phyloP scores from a whole-genome alignment of 2,797 vertebrate genomes.

The Hippoglossus hippoglossus region DNA sequence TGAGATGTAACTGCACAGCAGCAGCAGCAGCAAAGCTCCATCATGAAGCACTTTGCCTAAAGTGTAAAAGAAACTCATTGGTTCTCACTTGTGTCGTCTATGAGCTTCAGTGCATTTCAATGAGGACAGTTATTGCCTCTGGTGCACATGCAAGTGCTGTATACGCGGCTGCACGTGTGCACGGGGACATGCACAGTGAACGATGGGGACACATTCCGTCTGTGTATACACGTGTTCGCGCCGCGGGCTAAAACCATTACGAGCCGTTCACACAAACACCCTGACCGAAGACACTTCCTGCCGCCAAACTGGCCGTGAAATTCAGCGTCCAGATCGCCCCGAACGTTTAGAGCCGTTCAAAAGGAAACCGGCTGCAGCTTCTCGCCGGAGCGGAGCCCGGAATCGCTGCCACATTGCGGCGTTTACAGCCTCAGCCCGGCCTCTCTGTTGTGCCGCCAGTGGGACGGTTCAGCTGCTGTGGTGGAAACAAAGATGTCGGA shows the following conservation, averaged over 20 bases:
- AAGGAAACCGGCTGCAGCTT: constrained; percentile 64
- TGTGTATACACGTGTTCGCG: neutral
- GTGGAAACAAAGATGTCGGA: neutral
- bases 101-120: constrained; percentile 23
- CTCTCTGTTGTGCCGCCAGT: neutral
- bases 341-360: constrained; percentile 59
- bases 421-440: constrained; percentile 9
- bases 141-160: neutral
- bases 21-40: too few relatives aligned
- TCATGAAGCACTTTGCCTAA: neutral
- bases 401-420: constrained; percentile 80
- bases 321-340: constrained; percentile 58
- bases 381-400: constrained; percentile 57
- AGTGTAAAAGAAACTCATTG: constrained; percentile 13
- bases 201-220: neutral
- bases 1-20: too few relatives aligned
- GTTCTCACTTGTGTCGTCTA: constrained; percentile 11
- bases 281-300: constrained; percentile 78
- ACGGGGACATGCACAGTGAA: neutral
- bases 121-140: neutral
- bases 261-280: constrained; percentile 76
- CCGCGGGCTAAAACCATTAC: constrained; percentile 75
- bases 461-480: neutral
- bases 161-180: neutral
- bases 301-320: constrained; percentile 80